Base-by-base conservation (phyloP, 2,888 invertebrate genomes). In the Scrobipalpa costella region DNA sequence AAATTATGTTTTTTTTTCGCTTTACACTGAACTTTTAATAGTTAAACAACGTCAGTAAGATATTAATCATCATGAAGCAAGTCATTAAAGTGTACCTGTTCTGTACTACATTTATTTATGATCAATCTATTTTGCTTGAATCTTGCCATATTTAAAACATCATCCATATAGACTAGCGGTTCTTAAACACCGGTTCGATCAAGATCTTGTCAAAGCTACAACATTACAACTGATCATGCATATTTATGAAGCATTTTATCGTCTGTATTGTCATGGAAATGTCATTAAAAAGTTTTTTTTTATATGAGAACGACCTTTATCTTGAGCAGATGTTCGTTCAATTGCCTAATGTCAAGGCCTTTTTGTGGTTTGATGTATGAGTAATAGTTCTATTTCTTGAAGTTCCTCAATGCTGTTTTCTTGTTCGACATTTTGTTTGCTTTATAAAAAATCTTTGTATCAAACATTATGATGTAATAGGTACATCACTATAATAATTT, bases 321-420 rank as follows among this genome's bases (percentile, higher is more conserved):
- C 27, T 34, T 21, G 11, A 33, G 15, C 59, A 63, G 61, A 64
- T 50, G 44, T 62, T 59, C 38, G 44, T 62, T 59, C 38, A 49
- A 38, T 15, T 21, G n/a, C 15, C 58, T 55, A 50, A 58, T 62
- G 62, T 66, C 52, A 63, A 61, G 62, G 64, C 57, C 38, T 52
- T 27, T n/a, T 33, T 0, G 27, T 52, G 52, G 52, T 57, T 57
- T 57, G 3, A 44, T 44, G 44, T n/a, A 15, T 44, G 44, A 15
- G 44, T 36, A 34, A 33, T 19, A 57, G 36, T 34, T 36, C 33
- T 33, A 44, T 44, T 44, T 44, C 44, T 44, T 44, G n/a, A 1
- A n/a, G 44, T 7, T 44, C n/a, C 15, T 49, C 19, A 49, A 49
- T 17, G 49, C 19, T 17, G 47, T 44, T 44, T 40, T 13, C 13